A percentile compares a stretch with the other conserved stretches of the same genome.
Conservation (phyloP, 2,888 invertebrate genomes). For the Glaucopsyche alexis region DNA sequence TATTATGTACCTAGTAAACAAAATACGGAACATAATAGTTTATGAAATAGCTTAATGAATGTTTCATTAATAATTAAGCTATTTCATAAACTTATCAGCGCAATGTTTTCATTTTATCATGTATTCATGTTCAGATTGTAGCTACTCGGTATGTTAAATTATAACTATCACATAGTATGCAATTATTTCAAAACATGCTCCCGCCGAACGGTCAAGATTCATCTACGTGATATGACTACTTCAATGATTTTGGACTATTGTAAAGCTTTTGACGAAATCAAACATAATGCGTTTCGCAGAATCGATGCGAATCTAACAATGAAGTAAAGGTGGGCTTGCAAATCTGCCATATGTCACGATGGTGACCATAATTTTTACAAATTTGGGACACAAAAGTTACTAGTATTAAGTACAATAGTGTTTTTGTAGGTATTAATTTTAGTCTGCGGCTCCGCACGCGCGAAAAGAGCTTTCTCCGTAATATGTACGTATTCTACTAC, state of each 20-base stretch:
- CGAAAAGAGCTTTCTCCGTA: too few species aligned
- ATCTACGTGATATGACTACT: background rate
- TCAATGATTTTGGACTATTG: background rate
- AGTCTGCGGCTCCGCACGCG: too few species aligned
- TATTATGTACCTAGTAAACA: too few species aligned
- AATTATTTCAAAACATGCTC: background rate
- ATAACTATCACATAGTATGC: too few species aligned
- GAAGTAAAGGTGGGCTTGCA: slow-evolving; percentile 26
- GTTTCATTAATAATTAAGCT: too few species aligned
- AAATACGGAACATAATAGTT: too few species aligned
- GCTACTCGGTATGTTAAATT: too few species aligned
- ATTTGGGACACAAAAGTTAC: background rate
- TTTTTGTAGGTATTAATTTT: background rate
- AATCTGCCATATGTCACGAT: slow-evolving; percentile 20
- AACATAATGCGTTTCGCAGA: slow-evolving; percentile 15
- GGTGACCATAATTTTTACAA: background rate
- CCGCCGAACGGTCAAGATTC: background rate
- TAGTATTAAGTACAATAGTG: background rate
- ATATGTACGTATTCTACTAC: too few species aligned
- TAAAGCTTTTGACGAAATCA: background rate
- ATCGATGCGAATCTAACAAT: slow-evolving; percentile 8
- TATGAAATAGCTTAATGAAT: too few species aligned
- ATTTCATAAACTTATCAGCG: too few species aligned
- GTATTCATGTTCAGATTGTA: too few species aligned
- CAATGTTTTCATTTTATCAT: too few species aligned